Evolutionary conservation across 1,140 invertebrate species (phyloP), one percentile per base, ranked within the genome.

Genomic region (Dendroctonus valens): DNA sequence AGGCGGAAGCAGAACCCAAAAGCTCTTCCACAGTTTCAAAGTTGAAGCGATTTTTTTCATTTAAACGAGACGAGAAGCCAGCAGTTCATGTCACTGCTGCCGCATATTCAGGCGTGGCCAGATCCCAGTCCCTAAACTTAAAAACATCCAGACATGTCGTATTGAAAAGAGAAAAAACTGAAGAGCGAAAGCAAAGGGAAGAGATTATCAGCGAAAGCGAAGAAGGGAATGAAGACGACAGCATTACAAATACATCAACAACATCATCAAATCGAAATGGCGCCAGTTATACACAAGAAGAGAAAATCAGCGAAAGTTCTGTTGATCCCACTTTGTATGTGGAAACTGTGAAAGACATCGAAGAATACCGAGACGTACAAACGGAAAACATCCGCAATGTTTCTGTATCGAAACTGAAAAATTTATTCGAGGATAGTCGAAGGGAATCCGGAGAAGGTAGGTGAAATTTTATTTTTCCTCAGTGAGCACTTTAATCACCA

Each of bases 351-450:
- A 59, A 54, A 37, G 42, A 67, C 46, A 61, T 50, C 7, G 42
- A 55, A 37, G 65, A 67, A 5, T 41, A 42, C 42, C 48, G 38
- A 50, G 54, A 61, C 39, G 39, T 46, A n/a, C 8, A 46, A 46
- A 12, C 9, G 44, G 12, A 11, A 11, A 12, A 12, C 9, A 46
- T 11, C 9, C 9, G 9, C 9, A 46, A 61, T n/a, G 12, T 66
- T 15, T 67, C 64, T 3, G 65, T 67, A 8, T 67, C 59, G 8
- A 67, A 60, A 42, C 38, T 67, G 26, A 67, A 67, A 42, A 61
- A 9, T 37, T 37, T 67, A 7, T 61, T 67, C 61, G 65, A 67
- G 48, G 50, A 50, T 7, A 61, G n/a, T 15, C 41, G 40, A 7
- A 53, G 55, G 41, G 65, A 67, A 46, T 52, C 8, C 40, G 37